Evolutionary conservation across 2,888 invertebrate genomes (phyloP).

Genomic region (Eucera pruinosa): DNA sequence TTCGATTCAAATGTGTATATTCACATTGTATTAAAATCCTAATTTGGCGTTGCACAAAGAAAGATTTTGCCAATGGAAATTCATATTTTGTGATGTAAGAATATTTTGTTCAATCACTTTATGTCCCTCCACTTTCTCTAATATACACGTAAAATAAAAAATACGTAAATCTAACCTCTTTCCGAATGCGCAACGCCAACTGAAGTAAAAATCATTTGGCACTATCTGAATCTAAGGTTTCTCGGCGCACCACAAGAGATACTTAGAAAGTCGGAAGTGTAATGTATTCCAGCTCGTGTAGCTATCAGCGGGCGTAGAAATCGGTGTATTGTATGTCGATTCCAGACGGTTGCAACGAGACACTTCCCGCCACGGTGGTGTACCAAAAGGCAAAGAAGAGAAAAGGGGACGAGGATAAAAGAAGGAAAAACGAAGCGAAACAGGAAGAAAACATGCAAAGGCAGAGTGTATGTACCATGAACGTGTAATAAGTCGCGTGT

Average conservation of each 20-base stretch:
- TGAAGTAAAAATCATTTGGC: conserved; percentile 37
- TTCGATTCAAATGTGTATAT: too few relatives aligned
- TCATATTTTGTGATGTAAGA: too few relatives aligned
- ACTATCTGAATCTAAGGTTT: conserved; percentile 44
- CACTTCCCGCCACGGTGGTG: conserved; percentile 36
- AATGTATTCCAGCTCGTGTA: conserved; percentile 52
- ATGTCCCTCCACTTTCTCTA: too few relatives aligned
- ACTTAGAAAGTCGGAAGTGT: conserved; percentile 64
- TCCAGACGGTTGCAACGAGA: conserved; percentile 51
- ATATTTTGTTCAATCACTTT: too few relatives aligned
- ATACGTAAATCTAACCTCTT: background rate
- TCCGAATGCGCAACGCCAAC: conserved; percentile 12
- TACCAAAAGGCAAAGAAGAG: conserved; percentile 32
- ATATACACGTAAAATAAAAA: too few relatives aligned
- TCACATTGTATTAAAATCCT: too few relatives aligned
- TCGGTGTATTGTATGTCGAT: conserved; percentile 60
- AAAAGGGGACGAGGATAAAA: conserved; percentile 8
- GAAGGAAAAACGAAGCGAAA: conserved; percentile 16
- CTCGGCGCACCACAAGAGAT: conserved; percentile 48
- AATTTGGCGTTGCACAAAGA: too few relatives aligned
- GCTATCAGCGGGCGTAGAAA: conserved; percentile 43
- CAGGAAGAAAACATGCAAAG: conserved; percentile 25
- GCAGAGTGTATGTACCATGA: conserved; percentile 6
- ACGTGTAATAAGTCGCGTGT: conserved; percentile 22
- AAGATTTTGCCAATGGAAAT: too few relatives aligned